These are phyloP conservation scores for Pilophorus perplexus DNA, from an alignment of 2,888 invertebrate species.

Conservation along the genomic window DNA sequence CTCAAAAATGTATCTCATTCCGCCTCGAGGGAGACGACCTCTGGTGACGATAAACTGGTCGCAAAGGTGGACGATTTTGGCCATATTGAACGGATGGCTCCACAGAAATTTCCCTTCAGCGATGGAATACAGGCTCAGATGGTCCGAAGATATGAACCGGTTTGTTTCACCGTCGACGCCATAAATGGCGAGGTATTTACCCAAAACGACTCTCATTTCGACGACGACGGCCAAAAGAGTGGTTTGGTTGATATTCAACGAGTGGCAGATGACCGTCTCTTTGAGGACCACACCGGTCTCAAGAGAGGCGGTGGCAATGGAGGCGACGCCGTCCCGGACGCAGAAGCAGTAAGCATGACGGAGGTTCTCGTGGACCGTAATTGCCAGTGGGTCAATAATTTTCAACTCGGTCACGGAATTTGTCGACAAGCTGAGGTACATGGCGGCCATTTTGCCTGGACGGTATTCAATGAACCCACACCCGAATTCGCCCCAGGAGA, in stretches of 20 bases:
- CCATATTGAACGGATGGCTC: background rate
- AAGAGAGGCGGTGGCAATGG: background rate
- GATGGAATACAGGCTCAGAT: background rate
- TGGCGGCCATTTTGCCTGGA: background rate
- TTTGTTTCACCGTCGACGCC: background rate
- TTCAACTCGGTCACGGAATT: background rate
- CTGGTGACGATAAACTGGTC: constrained; percentile 8
- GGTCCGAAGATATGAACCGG: background rate
- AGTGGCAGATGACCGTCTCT: background rate
- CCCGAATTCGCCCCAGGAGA: background rate
- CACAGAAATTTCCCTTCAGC: background rate
- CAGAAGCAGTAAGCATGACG: background rate
- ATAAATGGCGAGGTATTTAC: background rate
- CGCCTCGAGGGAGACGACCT: background rate
- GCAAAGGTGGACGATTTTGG: background rate
- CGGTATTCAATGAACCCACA: background rate
- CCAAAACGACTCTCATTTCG: background rate
- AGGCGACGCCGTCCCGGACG: background rate
- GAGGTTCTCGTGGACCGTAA: background rate
- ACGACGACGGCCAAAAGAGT: background rate
- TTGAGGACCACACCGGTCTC: background rate
- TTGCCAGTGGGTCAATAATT: background rate
- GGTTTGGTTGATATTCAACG: background rate
- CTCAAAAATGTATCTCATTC: constrained; percentile 4
- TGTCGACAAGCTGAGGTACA: background rate